Conservation (phyloP, 2,113 vertebrate genomes). For the Amazona guildingii region DNA sequence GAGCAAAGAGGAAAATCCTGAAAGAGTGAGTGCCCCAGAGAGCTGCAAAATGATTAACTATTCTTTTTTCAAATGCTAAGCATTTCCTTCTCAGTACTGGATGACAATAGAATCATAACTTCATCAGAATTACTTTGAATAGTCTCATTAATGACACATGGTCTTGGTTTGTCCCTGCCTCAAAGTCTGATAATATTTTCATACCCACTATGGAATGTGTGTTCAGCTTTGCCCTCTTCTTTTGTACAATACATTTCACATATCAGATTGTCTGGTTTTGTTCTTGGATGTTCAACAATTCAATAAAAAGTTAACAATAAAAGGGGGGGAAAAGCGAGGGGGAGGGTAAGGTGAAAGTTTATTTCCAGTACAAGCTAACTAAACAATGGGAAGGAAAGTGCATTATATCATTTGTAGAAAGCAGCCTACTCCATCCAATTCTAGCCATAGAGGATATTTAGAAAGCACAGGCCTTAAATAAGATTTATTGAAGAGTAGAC, state of each 20-base stretch:
- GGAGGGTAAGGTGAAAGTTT: background rate
- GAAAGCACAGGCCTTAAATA: constrained; percentile 13
- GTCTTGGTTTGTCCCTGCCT: background rate
- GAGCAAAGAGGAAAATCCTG: background rate
- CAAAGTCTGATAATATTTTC: background rate
- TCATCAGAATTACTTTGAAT: background rate
- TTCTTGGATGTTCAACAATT: background rate
- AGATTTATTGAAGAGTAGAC: background rate
- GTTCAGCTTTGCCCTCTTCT: background rate
- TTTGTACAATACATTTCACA: background rate
- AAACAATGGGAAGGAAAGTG: background rate
- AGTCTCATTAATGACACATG: background rate
- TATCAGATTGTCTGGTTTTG: background rate
- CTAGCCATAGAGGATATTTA: constrained; percentile 6
- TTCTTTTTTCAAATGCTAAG: constrained; percentile 10
- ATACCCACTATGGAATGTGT: background rate
- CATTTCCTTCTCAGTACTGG: background rate
- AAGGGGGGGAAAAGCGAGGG: background rate
- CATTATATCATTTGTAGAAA: background rate
- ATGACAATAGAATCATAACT: background rate
- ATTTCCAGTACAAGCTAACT: background rate
- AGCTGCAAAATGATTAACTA: background rate
- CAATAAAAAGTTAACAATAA: background rate
- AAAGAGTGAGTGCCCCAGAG: constrained; percentile 14
- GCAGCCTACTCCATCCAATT: background rate